Conservation (phyloP, 2,797 vertebrate species). For the Hipposideros larvatus region DNA sequence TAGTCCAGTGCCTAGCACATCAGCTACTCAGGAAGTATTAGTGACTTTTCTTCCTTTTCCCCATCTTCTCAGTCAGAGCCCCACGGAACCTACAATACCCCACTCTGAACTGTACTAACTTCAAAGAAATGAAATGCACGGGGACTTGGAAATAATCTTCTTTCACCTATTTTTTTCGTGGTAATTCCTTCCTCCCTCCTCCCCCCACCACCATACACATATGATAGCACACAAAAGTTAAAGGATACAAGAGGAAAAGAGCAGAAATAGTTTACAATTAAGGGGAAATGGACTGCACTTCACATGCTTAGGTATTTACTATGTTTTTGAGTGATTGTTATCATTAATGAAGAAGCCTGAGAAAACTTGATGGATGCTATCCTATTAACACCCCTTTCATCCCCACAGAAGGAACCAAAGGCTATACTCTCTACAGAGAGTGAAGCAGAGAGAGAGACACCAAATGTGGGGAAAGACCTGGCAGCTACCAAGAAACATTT, state of each 20-base stretch:
- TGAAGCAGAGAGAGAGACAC: neutral
- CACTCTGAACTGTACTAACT: neutral
- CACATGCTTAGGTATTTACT: neutral
- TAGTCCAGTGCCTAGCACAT: neutral
- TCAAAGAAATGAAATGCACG: neutral
- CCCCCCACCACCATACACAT: neutral
- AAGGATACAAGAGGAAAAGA: constrained; percentile 17
- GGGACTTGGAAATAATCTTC: constrained; percentile 9
- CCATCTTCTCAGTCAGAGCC: constrained; percentile 38
- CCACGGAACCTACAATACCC: neutral
- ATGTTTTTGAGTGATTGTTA: neutral
- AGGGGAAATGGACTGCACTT: neutral
- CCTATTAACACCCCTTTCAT: neutral
- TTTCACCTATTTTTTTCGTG: constrained; percentile 17
- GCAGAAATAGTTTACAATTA: neutral
- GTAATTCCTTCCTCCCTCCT: neutral
- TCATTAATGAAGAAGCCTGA: neutral
- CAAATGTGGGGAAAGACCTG: neutral
- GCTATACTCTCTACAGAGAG: neutral
- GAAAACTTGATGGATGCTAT: neutral
- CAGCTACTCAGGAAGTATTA: neutral
- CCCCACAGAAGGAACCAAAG: neutral
- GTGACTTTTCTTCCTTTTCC: constrained; percentile 2
- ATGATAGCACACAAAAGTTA: neutral
- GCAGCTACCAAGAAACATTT: neutral